A percentile compares a stretch with the other conserved stretches of the same genome.
phyloP scores from a whole-genome alignment of 2,113 vertebrate genomes.

The Gobius niger region DNA sequence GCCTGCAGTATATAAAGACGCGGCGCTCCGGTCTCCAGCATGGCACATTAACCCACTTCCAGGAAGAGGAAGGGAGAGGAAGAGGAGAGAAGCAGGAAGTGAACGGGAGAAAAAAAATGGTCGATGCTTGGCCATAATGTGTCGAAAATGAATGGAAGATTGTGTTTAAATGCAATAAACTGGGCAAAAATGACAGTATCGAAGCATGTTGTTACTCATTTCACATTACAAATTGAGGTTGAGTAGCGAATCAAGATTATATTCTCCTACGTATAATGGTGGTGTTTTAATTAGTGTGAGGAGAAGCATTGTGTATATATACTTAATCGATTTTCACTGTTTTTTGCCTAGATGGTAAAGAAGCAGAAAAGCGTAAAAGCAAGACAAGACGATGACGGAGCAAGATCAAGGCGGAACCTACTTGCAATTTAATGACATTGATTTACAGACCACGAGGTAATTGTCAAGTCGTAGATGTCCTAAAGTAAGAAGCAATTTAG shows the following conservation, averaged over 20 bases:
- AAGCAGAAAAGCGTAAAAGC: no score
- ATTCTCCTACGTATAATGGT: no score
- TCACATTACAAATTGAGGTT: no score
- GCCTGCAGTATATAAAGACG: constrained; percentile 51
- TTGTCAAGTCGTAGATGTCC: not conserved
- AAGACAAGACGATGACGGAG: not conserved
- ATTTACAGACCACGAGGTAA: not conserved
- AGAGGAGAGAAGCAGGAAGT: constrained; percentile 1
- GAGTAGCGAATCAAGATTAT: no score
- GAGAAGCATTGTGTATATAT: no score
- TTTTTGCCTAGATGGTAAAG: no score
- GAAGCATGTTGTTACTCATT: no score
- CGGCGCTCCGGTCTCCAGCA: constrained; percentile 50
- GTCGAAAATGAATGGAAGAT: not conserved
- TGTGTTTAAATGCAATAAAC: not conserved
- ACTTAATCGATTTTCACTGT: no score
- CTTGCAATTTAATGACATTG: not conserved
- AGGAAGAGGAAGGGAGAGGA: constrained; percentile 34
- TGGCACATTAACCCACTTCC: constrained; percentile 79
- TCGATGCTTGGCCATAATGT: not conserved
- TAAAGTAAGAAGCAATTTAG: not conserved
- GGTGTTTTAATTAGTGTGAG: no score
- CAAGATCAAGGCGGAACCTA: not conserved
- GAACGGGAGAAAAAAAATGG: not conserved
- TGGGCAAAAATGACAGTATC: no score